A percentile compares a stretch with the other conserved stretches of the same genome.
Evolutionary conservation across 2,113 vertebrate genomes (phyloP).

Genomic region (Astatotilapia flaviijosephi): DNA sequence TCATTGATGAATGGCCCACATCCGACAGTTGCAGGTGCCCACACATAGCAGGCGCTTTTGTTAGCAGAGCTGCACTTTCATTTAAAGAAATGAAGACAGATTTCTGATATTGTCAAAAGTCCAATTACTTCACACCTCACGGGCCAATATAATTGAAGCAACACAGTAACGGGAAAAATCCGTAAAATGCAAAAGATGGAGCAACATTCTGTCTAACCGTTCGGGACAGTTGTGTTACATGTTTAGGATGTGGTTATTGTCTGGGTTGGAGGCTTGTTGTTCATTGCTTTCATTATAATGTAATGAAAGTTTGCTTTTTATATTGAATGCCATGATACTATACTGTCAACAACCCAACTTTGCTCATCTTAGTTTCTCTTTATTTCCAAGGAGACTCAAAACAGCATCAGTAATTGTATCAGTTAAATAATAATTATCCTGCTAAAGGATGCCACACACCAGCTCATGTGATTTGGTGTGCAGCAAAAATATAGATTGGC

Average conservation of each 20-base stretch:
- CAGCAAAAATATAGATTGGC: background rate
- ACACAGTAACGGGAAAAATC: background rate
- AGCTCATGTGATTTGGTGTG: background rate
- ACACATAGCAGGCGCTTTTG: conserved; percentile 5
- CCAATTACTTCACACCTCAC: conserved; percentile 8
- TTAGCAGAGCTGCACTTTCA: conserved; percentile 12
- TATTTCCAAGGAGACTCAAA: background rate
- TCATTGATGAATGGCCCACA: conserved; percentile 45
- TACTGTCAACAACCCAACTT: background rate
- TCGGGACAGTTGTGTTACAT: background rate
- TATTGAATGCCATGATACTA: background rate
- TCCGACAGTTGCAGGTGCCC: conserved; percentile 1
- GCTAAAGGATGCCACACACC: background rate
- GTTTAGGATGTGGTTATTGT: background rate
- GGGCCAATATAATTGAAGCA: background rate
- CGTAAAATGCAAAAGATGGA: background rate
- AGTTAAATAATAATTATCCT: background rate
- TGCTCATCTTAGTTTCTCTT: background rate
- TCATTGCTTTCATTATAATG: background rate
- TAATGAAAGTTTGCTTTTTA: background rate
- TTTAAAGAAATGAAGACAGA: conserved; percentile 49
- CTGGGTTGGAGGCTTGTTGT: background rate
- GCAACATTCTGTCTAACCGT: background rate
- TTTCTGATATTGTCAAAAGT: conserved; percentile 25
- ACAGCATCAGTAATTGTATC: background rate